Percentiles rank a stretch among this genome's conserved stretches.
Conservation (phyloP, 2,888 invertebrate genomes). For the Lepidocyrtinus sp. region DNA sequence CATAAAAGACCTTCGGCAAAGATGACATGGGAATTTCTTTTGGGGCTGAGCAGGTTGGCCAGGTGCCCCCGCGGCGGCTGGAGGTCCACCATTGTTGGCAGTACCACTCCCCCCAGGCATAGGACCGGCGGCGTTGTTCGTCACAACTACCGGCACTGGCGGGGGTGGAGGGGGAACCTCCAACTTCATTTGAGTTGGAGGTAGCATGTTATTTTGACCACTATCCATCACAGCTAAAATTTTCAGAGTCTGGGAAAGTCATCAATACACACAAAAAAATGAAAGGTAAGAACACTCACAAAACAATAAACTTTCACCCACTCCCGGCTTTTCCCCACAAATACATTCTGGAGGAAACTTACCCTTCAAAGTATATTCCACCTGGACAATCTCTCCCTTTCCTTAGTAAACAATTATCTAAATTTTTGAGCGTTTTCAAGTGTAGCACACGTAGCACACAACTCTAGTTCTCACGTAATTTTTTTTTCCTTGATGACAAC, state of each 20-base stretch:
- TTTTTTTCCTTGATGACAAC: constrained; percentile 31
- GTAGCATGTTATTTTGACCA: constrained; percentile 58
- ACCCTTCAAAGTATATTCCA: constrained; percentile 5
- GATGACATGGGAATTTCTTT: constrained; percentile 69
- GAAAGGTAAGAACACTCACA: background rate
- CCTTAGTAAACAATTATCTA: background rate
- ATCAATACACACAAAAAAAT: background rate
- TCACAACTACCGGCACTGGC: constrained; percentile 47
- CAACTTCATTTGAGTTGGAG: constrained; percentile 38
- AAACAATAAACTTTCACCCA: background rate
- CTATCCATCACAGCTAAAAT: constrained; percentile 58
- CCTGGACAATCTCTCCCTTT: background rate
- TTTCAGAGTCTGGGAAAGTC: constrained; percentile 3
- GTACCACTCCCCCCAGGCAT: constrained; percentile 35
- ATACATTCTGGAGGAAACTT: constrained; percentile 3
- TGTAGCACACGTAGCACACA: constrained; percentile 11
- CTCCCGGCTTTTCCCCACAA: background rate
- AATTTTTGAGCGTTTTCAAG: background rate
- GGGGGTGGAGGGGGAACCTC: constrained; percentile 43
- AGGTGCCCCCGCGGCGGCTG: constrained; percentile 40
- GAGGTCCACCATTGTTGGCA: constrained; percentile 42
- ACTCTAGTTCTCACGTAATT: constrained; percentile 22
- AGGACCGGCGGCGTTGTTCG: constrained; percentile 40
- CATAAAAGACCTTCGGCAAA: constrained; percentile 68
- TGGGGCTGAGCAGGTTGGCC: constrained; percentile 50